A percentile compares a stretch with the other conserved stretches of the same genome.
phyloP scores from a whole-genome alignment of 2,797 vertebrate species.

The Sphenopsis melanotis region DNA sequence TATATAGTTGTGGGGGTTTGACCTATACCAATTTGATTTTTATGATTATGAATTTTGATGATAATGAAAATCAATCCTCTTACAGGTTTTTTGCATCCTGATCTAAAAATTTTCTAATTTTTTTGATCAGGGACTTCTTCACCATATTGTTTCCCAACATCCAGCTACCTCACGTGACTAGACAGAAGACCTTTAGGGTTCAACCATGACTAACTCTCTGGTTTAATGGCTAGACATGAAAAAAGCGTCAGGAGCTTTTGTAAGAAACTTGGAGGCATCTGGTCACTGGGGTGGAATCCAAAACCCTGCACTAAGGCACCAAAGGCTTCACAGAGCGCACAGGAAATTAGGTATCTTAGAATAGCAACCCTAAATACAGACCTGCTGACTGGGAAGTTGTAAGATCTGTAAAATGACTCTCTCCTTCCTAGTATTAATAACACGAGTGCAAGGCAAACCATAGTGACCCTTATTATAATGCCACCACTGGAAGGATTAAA shows the following conservation, averaged over 20 bases:
- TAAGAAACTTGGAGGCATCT: conserved; percentile 32
- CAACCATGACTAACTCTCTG: background rate
- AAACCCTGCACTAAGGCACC: conserved; percentile 6
- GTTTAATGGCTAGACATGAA: background rate
- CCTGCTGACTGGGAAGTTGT: conserved; percentile 40
- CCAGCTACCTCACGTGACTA: background rate
- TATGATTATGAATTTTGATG: background rate
- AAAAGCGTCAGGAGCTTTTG: background rate
- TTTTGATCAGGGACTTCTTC: background rate
- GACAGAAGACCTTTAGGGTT: background rate
- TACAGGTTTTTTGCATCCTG: background rate
- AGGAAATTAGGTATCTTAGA: conserved; percentile 65
- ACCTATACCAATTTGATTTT: background rate
- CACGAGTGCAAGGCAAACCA: background rate
- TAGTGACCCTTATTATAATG: background rate
- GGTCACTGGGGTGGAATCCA: conserved; percentile 57
- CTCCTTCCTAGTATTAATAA: background rate
- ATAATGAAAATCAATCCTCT: background rate
- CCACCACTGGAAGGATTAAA: background rate
- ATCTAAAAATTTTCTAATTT: background rate
- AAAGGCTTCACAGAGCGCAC: conserved; percentile 36
- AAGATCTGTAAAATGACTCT: background rate
- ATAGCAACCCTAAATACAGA: conserved; percentile 55
- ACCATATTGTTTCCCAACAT: background rate
- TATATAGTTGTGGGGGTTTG: background rate